phyloP scores from a whole-genome alignment of 37 sponge, comb jelly and placozoan genomes.

The Bolinopsis microptera region DNA sequence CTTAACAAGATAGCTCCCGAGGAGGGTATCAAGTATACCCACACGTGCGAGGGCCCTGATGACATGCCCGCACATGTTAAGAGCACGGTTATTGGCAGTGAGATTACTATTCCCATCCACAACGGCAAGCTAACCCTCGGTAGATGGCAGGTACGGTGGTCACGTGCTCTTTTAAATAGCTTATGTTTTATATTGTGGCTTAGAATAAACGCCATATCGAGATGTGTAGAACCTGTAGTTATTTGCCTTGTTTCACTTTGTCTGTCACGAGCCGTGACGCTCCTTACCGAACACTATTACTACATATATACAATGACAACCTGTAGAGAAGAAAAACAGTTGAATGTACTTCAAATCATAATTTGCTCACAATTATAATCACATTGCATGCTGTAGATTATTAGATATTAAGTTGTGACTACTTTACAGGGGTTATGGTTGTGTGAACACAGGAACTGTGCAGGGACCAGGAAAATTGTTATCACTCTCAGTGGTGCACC shows the following conservation, averaged over 20 bases:
- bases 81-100: constrained; percentile 63
- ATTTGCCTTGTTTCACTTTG: background rate
- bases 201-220: background rate
- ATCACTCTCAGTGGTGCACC: constrained; percentile 57
- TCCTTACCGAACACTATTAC: too few species aligned
- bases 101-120: constrained; percentile 55
- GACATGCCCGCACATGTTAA: constrained; percentile 65
- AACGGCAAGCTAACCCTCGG: constrained; percentile 38
- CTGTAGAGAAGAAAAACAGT: too few species aligned
- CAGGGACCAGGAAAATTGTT: constrained; percentile 59
- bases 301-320: too few species aligned
- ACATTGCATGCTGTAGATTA: too few species aligned
- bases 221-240: background rate
- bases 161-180: background rate
- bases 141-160: constrained; percentile 50
- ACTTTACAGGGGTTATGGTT: constrained; percentile 63
- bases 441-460: constrained; percentile 53
- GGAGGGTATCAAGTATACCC: constrained; percentile 3
- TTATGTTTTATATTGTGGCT: background rate
- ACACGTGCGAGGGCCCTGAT: constrained; percentile 63
- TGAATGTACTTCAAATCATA: too few species aligned
- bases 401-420: too few species aligned
- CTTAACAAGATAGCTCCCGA: constrained; percentile 45
- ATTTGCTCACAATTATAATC: too few species aligned
- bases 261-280: background rate